Conservation (phyloP, 1,140 invertebrate species). For the Ericerus pela region DNA sequence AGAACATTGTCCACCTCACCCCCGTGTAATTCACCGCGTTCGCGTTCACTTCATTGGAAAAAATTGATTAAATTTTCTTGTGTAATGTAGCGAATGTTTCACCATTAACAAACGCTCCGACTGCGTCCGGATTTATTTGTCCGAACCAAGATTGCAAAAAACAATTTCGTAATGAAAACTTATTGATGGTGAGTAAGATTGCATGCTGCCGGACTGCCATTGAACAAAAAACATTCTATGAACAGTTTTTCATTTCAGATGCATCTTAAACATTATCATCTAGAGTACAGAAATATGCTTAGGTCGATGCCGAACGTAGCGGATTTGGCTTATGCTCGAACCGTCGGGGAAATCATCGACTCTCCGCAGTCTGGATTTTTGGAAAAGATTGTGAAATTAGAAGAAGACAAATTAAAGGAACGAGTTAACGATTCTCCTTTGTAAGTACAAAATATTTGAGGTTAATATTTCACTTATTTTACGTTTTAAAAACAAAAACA, state of each 20-base stretch:
- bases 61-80: too few relatives aligned
- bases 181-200: conserved; percentile 40
- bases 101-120: conserved; percentile 6
- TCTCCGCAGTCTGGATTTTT: conserved; percentile 20
- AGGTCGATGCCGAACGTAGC: conserved; percentile 68
- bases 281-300: conserved; percentile 55
- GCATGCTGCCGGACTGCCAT: neutral
- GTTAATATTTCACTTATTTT: too few relatives aligned
- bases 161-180: conserved; percentile 74
- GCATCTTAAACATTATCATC: conserved; percentile 84
- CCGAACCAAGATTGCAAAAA: conserved; percentile 69
- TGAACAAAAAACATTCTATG: neutral
- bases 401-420: conserved; percentile 26
- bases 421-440: neutral
- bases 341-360: conserved; percentile 24
- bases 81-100: too few relatives aligned
- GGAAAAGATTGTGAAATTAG: conserved; percentile 29
- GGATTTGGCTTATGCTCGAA: conserved; percentile 64
- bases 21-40: too few relatives aligned
- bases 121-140: conserved; percentile 34
- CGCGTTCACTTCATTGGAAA: too few relatives aligned
- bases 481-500: too few relatives aligned
- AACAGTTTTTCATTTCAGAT: conserved; percentile 34
- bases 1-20: too few relatives aligned
- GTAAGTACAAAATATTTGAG: neutral